phyloP scores from a whole-genome alignment of 2,797 vertebrate genomes.

The Spatula versicolor region DNA sequence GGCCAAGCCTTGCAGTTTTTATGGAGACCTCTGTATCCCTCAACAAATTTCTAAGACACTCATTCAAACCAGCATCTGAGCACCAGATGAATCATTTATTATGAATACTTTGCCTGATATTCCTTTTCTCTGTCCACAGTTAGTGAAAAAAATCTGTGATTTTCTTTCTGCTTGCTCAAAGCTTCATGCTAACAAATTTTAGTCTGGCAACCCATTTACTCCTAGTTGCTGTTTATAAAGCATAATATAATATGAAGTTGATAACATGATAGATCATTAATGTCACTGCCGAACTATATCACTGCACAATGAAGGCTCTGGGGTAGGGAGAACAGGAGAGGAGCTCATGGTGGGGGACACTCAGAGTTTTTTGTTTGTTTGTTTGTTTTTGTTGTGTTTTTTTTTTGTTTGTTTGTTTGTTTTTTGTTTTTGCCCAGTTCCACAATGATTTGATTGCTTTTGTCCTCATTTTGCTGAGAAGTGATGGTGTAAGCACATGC shows the following conservation, averaged over 20 bases:
- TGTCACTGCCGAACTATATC: background rate
- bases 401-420: no score
- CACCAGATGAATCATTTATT: constrained; percentile 21
- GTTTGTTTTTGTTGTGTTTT: no score
- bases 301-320: background rate
- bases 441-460: background rate
- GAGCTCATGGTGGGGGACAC: background rate
- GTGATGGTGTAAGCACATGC: background rate
- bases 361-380: no score
- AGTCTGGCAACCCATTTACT: background rate
- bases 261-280: background rate
- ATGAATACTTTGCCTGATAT: background rate
- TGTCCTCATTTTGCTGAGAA: background rate
- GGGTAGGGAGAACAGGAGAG: background rate
- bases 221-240: background rate
- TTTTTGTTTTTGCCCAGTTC: no score
- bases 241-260: background rate
- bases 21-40: background rate
- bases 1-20: background rate
- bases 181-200: constrained; percentile 7
- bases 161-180: background rate
- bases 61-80: background rate
- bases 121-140: background rate
- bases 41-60: background rate
- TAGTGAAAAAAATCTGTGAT: background rate